Base-by-base conservation (phyloP, 2,888 invertebrate species). In the Emesis russula region DNA sequence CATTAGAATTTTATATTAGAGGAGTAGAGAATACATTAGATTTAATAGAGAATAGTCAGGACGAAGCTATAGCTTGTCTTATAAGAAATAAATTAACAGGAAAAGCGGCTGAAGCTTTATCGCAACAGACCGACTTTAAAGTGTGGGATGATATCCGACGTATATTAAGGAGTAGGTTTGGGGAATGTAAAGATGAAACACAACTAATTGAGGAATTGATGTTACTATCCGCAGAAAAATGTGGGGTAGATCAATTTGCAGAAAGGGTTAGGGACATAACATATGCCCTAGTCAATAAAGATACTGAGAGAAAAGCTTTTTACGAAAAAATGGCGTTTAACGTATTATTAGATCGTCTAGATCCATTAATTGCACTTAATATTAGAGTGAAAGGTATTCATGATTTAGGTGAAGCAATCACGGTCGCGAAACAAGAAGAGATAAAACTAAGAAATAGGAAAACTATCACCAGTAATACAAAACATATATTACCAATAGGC, bases 371-470 rank as follows among this genome's bases (percentile, higher is more conserved):
- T 18, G 82, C 94, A 7, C 81, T 93, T 4, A 3, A 74, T 13
- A 92, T 95, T 6, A 88, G 41, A 75, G 4, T 90, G 11, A 92
- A 92, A 83, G 63, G 85, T 0, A 84, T 87, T 0, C 66, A 74
- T 75, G 91, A 93, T 13, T 18, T 94, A 68, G 92, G 94, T 0
- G 90, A 92, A 15, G 94, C 92, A 0, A 85, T 95, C 0, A 89
- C 82, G 0, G 48, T 91, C 31, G 95, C 92, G 0, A 94, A 92
- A 87, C 92, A 93, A 13, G 94, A 95, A n/a, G 93, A 94, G 71
- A 15, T 82, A 0, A 89, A 94, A n/a, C 0, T 90, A 0, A 76
- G 71, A 38, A 71, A 68, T 41, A 90, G 25, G 41, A 13, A 48
- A 48, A 31, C 7, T 38, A 7, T 38, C 38, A 38, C 38, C 38